Conservation (phyloP, 2,797 vertebrate species). For the Poeciliopsis presidionis region DNA sequence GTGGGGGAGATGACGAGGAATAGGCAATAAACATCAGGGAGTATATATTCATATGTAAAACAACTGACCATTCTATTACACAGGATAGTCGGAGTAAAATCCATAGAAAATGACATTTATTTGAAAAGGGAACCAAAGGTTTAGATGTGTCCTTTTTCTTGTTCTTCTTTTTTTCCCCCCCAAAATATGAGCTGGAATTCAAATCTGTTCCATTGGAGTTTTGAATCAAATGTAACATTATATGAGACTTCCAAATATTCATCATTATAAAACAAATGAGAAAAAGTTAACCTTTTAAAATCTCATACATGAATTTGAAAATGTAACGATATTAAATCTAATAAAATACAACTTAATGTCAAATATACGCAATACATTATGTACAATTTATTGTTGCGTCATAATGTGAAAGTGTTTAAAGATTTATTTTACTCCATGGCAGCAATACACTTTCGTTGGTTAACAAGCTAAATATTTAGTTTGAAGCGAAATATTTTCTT, state of each 20-base stretch:
- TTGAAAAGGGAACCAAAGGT: not conserved
- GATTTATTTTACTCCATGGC: too few relatives aligned
- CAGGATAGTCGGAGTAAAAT: not conserved
- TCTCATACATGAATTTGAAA: not conserved
- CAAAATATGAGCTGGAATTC: not conserved
- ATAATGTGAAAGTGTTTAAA: too few relatives aligned
- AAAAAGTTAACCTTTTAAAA: not conserved
- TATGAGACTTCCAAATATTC: not conserved
- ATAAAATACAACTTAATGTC: too few relatives aligned
- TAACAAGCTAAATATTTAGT: too few relatives aligned
- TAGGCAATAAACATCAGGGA: constrained; percentile 41
- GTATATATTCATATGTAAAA: constrained; percentile 27
- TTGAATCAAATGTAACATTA: not conserved
- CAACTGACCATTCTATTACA: constrained; percentile 15
- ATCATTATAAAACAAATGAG: not conserved
- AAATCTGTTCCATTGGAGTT: not conserved
- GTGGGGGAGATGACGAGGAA: constrained; percentile 50
- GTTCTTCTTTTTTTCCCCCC: not conserved
- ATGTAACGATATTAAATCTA: not conserved
- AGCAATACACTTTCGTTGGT: too few relatives aligned
- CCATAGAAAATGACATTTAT: not conserved
- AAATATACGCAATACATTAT: too few relatives aligned
- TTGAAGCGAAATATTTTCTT: too few relatives aligned
- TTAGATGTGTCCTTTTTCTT: not conserved
- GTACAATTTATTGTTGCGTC: too few relatives aligned